These are phyloP conservation scores for Watsonalla cultraria DNA, from an alignment of 2,888 invertebrate genomes.

Conservation along the genomic window DNA sequence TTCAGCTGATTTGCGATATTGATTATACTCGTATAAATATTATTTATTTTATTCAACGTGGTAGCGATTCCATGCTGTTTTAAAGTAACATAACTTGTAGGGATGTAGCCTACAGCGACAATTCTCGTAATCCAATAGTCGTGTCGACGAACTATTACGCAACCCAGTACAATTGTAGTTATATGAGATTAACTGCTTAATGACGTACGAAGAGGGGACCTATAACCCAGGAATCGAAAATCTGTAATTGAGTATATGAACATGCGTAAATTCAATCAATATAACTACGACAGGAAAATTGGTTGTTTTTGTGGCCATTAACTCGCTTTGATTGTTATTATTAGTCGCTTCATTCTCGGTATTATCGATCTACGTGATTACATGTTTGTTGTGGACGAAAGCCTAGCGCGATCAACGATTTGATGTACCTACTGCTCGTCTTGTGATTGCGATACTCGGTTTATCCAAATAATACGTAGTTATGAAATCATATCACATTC, in stretches of 20 bases:
- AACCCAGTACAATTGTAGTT: constrained; percentile 31
- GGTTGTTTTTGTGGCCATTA: no score
- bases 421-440: no score
- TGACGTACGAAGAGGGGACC: constrained; percentile 6
- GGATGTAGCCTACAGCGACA: constrained; percentile 29
- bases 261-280: constrained; percentile 9
- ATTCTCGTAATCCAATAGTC: constrained; percentile 42
- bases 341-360: no score
- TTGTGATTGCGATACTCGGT: no score
- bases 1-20: no score
- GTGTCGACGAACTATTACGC: constrained; percentile 25
- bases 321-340: constrained; percentile 1
- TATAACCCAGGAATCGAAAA: constrained; percentile 1
- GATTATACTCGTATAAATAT: no score
- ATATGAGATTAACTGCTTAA: constrained; percentile 34
- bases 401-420: no score
- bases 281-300: neutral
- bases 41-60: neutral
- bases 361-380: constrained; percentile 3
- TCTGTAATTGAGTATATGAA: constrained; percentile 15
- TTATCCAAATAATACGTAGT: no score
- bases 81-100: constrained; percentile 21
- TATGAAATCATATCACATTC: no score
- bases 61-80: constrained; percentile 17
- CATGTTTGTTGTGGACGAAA: neutral